These are phyloP conservation scores for Tarsius wallacei DNA, from an alignment of 2,797 vertebrate genomes.

Conservation along the genomic window DNA sequence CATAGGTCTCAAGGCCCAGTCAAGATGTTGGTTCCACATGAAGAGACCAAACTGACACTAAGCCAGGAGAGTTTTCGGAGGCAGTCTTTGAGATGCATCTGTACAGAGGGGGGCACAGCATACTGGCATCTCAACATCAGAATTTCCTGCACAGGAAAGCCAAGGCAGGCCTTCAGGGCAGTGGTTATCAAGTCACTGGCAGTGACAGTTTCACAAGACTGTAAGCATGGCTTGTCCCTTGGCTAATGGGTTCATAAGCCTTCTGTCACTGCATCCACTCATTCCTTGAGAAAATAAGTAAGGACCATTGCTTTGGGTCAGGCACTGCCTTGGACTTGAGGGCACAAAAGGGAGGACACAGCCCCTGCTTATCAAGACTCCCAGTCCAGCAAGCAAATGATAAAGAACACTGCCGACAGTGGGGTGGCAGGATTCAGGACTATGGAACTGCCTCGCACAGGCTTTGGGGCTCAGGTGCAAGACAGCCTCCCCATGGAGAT, in stretches of 20 bases:
- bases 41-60: not conserved
- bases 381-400: accelerated
- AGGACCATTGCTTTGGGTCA: too few species aligned
- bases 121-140: accelerated
- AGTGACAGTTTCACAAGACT: accelerated
- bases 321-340: accelerated
- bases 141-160: accelerated
- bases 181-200: too few species aligned
- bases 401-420: accelerated
- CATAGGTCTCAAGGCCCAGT: not conserved
- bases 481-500: not conserved
- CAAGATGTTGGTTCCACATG: not conserved
- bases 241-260: accelerated
- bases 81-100: accelerated
- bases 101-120: accelerated
- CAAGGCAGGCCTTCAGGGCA: accelerated
- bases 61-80: not conserved
- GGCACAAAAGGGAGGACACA: accelerated
- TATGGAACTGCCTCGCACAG: accelerated
- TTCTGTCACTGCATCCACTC: accelerated
- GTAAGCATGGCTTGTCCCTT: accelerated
- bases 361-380: not conserved
- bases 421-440: accelerated
- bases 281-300: accelerated
- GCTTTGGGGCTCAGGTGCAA: accelerated